phyloP scores from a whole-genome alignment of 2,113 vertebrate genomes.

The Chroicocephalus ridibundus region DNA sequence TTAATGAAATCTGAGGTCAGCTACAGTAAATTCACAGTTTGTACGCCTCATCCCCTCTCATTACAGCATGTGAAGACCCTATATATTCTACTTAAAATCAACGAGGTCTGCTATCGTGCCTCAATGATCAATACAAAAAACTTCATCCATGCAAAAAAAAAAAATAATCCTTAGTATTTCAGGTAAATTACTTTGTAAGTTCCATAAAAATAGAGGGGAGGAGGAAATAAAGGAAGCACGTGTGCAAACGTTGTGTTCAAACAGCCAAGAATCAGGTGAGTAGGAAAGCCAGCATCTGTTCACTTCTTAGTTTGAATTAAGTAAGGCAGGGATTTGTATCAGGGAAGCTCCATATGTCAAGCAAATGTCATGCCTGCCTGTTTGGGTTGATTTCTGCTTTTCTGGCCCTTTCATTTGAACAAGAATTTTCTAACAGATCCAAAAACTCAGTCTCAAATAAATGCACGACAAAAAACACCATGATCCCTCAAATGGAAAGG shows the following conservation, averaged over 20 bases:
- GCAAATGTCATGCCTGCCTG: background rate
- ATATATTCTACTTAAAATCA: background rate
- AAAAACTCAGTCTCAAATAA: background rate
- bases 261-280: background rate
- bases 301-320: conserved; percentile 5
- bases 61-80: background rate
- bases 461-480: background rate
- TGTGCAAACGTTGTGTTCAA: background rate
- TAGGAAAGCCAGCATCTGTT: background rate
- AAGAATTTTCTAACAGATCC: conserved; percentile 12
- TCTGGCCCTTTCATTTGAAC: background rate
- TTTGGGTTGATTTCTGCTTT: conserved; percentile 22
- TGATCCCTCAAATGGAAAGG: background rate
- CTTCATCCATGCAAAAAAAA: background rate
- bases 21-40: background rate
- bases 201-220: background rate
- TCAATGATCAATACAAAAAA: background rate
- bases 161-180: background rate
- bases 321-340: background rate
- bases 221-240: background rate
- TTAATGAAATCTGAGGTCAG: background rate
- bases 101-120: background rate
- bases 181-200: background rate
- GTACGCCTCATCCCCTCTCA: background rate
- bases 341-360: conserved; percentile 11